phyloP scores from a whole-genome alignment of 1,140 invertebrate genomes.

The Xylocopa sonorina region DNA sequence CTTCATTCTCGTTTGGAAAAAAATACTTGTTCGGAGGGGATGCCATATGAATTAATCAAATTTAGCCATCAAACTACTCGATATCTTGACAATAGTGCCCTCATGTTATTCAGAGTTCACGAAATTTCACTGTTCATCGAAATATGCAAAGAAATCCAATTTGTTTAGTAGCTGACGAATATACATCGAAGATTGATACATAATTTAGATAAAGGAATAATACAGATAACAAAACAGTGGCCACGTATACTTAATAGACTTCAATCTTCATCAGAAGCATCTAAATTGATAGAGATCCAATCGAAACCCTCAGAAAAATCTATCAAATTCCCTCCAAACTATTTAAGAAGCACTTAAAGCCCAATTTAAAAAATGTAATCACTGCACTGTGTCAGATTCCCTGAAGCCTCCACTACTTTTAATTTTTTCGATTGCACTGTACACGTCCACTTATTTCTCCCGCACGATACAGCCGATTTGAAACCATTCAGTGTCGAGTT shows the following conservation, averaged over 20 bases:
- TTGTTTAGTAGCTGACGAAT: not conserved
- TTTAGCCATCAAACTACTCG: not conserved
- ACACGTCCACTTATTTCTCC: not conserved
- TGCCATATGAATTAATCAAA: constrained; percentile 57
- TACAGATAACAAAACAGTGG: too few relatives aligned
- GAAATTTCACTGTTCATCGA: not conserved
- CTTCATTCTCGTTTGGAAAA: constrained; percentile 50
- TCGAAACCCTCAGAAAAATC: not conserved
- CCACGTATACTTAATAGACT: too few relatives aligned
- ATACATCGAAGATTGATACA: not conserved
- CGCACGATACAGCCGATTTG: not conserved
- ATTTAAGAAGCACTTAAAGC: too few relatives aligned
- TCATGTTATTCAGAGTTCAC: not conserved
- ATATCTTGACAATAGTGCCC: not conserved
- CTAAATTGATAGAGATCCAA: not conserved
- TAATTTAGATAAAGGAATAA: not conserved
- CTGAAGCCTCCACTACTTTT: not conserved
- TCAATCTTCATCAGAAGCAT: too few relatives aligned
- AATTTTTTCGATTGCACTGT: not conserved
- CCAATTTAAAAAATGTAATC: too few relatives aligned
- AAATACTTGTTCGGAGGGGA: constrained; percentile 56
- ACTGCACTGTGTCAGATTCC: too few relatives aligned
- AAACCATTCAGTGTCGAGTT: not conserved
- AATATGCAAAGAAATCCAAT: not conserved
- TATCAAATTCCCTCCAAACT: not conserved